These are phyloP conservation scores for Noturus placidus DNA, from an alignment of 2,113 vertebrate species.

Conservation along the genomic window DNA sequence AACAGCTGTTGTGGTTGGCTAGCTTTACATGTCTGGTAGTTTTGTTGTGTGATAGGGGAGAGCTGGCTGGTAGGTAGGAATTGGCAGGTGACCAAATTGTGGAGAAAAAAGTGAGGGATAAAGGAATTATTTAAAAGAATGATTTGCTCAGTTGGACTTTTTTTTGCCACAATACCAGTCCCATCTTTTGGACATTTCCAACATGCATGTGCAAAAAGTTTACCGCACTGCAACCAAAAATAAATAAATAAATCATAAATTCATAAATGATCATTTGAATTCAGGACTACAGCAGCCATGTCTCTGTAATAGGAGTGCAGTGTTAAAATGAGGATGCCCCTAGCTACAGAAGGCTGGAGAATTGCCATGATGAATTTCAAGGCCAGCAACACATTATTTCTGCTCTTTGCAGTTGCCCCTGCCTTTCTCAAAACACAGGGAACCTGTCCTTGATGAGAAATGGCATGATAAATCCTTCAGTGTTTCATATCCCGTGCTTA, in stretches of 20 bases:
- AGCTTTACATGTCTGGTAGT: background rate
- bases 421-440: constrained; percentile 51
- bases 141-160: background rate
- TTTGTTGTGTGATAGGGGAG: background rate
- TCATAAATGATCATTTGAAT: constrained; percentile 73
- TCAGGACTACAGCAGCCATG: constrained; percentile 62
- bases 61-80: background rate
- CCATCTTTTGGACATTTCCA: background rate
- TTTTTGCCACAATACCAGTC: background rate
- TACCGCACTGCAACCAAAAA: constrained; percentile 63
- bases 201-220: constrained; percentile 68
- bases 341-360: constrained; percentile 69
- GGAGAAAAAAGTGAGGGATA: background rate
- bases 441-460: constrained; percentile 62
- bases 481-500: background rate
- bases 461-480: constrained; percentile 51
- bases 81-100: background rate
- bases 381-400: constrained; percentile 73
- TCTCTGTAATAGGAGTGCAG: constrained; percentile 66
- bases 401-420: constrained; percentile 68
- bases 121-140: background rate
- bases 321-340: constrained; percentile 68
- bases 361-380: constrained; percentile 74
- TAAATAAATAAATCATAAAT: constrained; percentile 67
- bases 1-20: background rate